Percentiles rank a stretch among this genome's conserved stretches.
Evolutionary conservation across 2,888 invertebrate species (phyloP).

Genomic region (Eupelmus urozonus): DNA sequence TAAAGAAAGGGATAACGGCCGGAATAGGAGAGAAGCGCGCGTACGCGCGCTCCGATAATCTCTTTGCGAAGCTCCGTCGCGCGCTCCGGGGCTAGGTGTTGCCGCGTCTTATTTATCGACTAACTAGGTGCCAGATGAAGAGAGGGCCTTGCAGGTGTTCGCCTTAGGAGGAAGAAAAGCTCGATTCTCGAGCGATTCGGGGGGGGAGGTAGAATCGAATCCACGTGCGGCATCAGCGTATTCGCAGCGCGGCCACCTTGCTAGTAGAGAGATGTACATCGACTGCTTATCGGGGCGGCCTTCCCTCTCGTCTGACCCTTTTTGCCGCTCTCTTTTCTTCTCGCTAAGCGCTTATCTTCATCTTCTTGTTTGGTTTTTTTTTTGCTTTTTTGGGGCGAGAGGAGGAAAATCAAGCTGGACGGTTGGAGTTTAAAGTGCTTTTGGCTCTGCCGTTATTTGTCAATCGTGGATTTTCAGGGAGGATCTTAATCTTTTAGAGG

Average conservation of each 20-base stretch:
- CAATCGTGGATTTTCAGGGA: conserved; percentile 8
- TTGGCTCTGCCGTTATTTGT: conserved; percentile 42
- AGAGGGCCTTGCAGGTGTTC: conserved; percentile 5
- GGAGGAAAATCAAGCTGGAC: conserved; percentile 46
- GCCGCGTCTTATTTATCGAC: conserved; percentile 46
- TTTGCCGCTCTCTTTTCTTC: not conserved
- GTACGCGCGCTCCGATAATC: conserved; percentile 26
- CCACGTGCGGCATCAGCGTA: conserved; percentile 69
- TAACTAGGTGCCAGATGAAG: conserved; percentile 48
- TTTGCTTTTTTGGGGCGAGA: not conserved
- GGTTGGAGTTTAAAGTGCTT: conserved; percentile 40
- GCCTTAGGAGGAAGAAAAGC: too few relatives aligned
- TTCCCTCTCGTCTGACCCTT: conserved; percentile 24
- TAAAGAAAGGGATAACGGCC: not conserved
- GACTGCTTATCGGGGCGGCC: conserved; percentile 68
- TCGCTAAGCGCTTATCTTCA: not conserved
- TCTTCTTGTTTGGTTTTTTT: not conserved
- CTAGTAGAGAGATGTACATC: conserved; percentile 64
- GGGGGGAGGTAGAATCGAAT: conserved; percentile 61
- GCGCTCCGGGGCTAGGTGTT: not conserved
- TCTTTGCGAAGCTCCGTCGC: conserved; percentile 23
- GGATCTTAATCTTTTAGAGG: too few relatives aligned
- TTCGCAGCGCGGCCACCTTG: conserved; percentile 57
- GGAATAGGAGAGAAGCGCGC: not conserved
- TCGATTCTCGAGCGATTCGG: too few relatives aligned